Evolutionary conservation across 2,113 vertebrate genomes (phyloP).

Genomic region (Cyprinus carpio): DNA sequence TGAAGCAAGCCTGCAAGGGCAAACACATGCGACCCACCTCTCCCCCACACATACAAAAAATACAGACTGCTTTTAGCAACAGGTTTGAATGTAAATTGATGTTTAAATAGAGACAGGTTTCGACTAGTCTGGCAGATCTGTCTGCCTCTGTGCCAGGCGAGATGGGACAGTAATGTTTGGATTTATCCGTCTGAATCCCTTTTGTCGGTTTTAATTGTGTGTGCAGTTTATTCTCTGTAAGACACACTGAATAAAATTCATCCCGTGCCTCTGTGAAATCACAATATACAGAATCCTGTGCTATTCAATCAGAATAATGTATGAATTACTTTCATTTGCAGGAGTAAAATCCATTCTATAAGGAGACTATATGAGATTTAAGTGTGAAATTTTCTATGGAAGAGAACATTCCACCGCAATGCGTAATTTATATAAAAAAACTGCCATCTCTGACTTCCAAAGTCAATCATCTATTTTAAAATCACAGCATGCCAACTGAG

Average conservation of each 20-base stretch:
- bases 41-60: conserved; percentile 66
- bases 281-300: conserved; percentile 6
- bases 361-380: conserved; percentile 16
- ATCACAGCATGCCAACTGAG: conserved; percentile 17
- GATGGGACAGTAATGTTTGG: conserved; percentile 59
- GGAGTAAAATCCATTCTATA: conserved; percentile 1
- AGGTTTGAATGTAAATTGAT: conserved; percentile 79
- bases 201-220: conserved; percentile 52
- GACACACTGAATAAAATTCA: conserved; percentile 33
- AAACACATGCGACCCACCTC: conserved; percentile 79
- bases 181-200: conserved; percentile 65
- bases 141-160: conserved; percentile 59
- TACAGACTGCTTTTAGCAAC: conserved; percentile 75
- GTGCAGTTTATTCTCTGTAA: conserved; percentile 66
- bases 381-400: background rate
- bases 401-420: background rate
- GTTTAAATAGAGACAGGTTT: conserved; percentile 75
- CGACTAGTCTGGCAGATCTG: conserved; percentile 65
- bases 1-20: conserved; percentile 76
- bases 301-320: conserved; percentile 33
- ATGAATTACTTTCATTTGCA: conserved; percentile 31
- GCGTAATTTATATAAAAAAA: conserved; percentile 1
- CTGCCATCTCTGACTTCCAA: background rate
- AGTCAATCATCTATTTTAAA: conserved; percentile 31
- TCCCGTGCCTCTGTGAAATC: background rate